Base-by-base conservation (phyloP, 1,140 invertebrate species). In the Diabrotica virgifera region DNA sequence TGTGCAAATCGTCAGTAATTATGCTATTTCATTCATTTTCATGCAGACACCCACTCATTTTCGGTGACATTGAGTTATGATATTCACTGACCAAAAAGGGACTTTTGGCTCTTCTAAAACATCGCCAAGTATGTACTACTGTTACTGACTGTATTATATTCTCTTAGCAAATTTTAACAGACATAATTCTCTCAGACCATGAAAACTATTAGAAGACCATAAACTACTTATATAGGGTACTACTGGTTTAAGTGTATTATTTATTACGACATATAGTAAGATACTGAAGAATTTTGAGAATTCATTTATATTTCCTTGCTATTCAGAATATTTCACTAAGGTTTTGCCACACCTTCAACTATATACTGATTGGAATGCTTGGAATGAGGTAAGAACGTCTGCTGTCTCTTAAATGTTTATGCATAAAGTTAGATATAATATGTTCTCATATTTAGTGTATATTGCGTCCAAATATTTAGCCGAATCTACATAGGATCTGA, bases 321-420 rank as follows among this genome's bases (percentile, higher is more conserved):
- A 55, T 24, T 55, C 12, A 24, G 11, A 55, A 55, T 55, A 55
- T 55, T 55, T 55, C 24, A 35, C 24, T 55, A 11, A 55, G 35
- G 53, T 55, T 55, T 55, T 36, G 53, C 53, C 53, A 55, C 53
- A 55, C 53, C 53, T 55, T 55, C 24, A 24, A 24, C 53, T 10
- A 55, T 55, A 55, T 55, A 55, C 53, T 10, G 53, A 55, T 24
- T 35, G 53, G 53, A 55, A 55, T 55, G 53, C 35, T 11, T 55
- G 53, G 53, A 55, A 55, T 55, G 53, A 55, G 53, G 53, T 55
- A 55, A 55, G 53, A 55, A 55, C 53, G 53, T 24, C 53, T 24
- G 24, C 13, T 55, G 24, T 55, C 5, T 13, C 35, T 10, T 9
- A 55, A 10, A 55, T 14, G n/a, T 55, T 14, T 36, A 6, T 55